Evolutionary conservation across 2,113 vertebrate genomes (phyloP).

Genomic region (Tychaedon coryphoeus): DNA sequence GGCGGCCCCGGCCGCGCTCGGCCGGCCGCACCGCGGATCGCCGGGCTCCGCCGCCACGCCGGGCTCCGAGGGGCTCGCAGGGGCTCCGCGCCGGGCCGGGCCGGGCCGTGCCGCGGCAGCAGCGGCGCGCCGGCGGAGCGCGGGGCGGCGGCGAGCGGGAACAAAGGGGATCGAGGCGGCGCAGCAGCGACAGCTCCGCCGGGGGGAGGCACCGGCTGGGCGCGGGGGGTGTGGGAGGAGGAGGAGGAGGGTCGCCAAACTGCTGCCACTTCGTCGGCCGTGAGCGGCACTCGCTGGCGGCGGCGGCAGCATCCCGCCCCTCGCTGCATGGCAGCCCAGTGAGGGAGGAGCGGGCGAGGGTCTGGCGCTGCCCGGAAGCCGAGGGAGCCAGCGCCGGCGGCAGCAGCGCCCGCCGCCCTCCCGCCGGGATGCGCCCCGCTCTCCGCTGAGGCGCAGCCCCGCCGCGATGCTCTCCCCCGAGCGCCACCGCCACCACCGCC

Average conservation of each 20-base stretch:
- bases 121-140: background rate
- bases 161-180: background rate
- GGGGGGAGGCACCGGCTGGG: background rate
- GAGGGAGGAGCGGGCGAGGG: conserved; percentile 36
- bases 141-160: background rate
- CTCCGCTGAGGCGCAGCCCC: conserved; percentile 75
- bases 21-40: no score
- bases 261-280: conserved; percentile 45
- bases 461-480: conserved; percentile 50
- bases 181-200: background rate
- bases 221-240: background rate
- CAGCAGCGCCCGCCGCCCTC: conserved; percentile 43
- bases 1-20: no score
- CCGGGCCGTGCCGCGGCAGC: no score
- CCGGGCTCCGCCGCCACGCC: no score
- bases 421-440: conserved; percentile 73
- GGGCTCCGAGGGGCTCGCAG: no score
- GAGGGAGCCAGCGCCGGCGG: conserved; percentile 12
- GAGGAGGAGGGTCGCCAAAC: background rate
- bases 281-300: conserved; percentile 45
- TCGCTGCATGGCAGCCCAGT: conserved; percentile 31
- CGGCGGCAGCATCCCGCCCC: background rate
- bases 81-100: no score
- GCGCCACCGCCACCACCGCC: conserved; percentile 61
- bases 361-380: conserved; percentile 38